phyloP scores from a whole-genome alignment of 92 coral and sea anemone genomes.

The Hydrozoanthus gracilis region DNA sequence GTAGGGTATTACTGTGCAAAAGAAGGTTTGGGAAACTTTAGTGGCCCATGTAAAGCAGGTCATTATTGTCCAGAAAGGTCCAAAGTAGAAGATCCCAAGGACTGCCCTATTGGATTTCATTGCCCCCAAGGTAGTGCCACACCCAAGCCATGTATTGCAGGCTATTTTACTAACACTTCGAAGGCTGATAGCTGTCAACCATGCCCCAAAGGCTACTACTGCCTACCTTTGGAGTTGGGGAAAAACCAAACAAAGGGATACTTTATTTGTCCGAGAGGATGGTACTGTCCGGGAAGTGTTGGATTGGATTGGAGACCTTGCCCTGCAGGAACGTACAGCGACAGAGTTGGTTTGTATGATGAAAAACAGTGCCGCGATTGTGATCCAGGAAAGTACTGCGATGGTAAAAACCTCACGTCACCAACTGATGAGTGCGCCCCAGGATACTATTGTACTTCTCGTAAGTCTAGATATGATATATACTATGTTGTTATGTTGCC shows the following conservation, averaged over 20 bases:
- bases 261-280: conserved; percentile 80
- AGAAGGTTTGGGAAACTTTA: conserved; percentile 69
- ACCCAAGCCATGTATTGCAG: conserved; percentile 94
- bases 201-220: conserved; percentile 83
- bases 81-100: conserved; percentile 58
- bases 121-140: conserved; percentile 88
- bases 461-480: conserved; percentile 43
- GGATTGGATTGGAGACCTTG: conserved; percentile 91
- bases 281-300: conserved; percentile 88
- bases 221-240: conserved; percentile 82
- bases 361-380: conserved; percentile 88
- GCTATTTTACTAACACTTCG: conserved; percentile 81
- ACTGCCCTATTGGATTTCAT: conserved; percentile 91
- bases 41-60: conserved; percentile 87
- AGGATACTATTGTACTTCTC: conserved; percentile 93
- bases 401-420: conserved; percentile 86
- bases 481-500: no score
- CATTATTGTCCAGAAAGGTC: conserved; percentile 92
- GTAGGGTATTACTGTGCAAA: conserved; percentile 87
- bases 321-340: conserved; percentile 95
- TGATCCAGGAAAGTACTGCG: conserved; percentile 91
- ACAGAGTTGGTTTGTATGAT: conserved; percentile 75
- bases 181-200: conserved; percentile 73
- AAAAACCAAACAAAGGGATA: conserved; percentile 84
- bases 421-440: conserved; percentile 82